Base-by-base conservation (phyloP, 2,888 invertebrate genomes). In the Coleophora flavipennella region DNA sequence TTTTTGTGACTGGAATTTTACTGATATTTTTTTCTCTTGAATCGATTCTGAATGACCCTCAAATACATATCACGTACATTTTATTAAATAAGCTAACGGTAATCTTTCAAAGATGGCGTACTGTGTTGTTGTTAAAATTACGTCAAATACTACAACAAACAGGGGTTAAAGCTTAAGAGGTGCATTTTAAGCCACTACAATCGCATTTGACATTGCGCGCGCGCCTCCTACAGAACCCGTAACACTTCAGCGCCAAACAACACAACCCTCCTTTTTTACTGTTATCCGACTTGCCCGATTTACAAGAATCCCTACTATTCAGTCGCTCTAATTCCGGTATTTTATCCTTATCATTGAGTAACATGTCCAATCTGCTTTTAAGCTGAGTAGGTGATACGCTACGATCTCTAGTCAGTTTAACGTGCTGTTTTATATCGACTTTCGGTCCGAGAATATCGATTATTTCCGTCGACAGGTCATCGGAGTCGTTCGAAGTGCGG, bases 321-420 rank as follows among this genome's bases (percentile, higher is more conserved):
- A 83, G 43, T 26, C 83, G 57, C 10, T 70, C 63, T 25, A 80
- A 51, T 13, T 70, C 69, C 1, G 72, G 70, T 7, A 63, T 57
- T 1, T 57, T 64, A 13, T 61, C 63, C n/a, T 62, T 61, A 7
- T 62, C 64, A 28, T 48, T 67, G 3, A 83, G 36, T 1, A 83
- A 47, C 45, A 85, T 86, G 50, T 85, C 89, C 45, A 91, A 59
- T 47, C 89, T 77, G 52, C 75, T 86, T 60, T 89, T 91, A 9
- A 91, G 68, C 50, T 89, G 89, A 2, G 86, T 78, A 0, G 91
- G 90, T 0, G 90, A 89, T 0, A 91, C 89, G 35, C 86, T 80
- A 1, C 77, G 67, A 46, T 80, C 79, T 14, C 67, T 58, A 41
- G 49, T 61, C 0, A 67, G 32, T 42, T 70, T 72, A 38, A 55